Conservation (phyloP, 2,113 vertebrate species). For the Plectropomus leopardus region DNA sequence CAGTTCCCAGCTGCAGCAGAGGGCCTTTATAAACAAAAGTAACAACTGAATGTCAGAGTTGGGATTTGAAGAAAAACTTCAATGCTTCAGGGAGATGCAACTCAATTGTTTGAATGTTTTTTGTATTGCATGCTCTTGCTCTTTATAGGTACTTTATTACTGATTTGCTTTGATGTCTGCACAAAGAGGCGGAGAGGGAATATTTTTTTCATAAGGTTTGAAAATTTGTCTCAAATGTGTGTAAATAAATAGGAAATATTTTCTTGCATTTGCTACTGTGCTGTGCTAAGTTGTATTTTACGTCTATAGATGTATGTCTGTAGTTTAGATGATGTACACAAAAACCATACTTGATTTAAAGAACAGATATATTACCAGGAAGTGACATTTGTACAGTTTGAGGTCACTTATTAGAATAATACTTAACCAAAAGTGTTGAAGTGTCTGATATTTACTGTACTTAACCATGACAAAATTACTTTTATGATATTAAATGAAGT, state of each 20-base stretch:
- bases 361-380: no score
- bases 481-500: no score
- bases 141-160: neutral
- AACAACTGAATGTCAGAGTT: slow-evolving; percentile 61
- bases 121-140: neutral
- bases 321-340: no score
- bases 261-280: neutral
- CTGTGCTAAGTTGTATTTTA: neutral
- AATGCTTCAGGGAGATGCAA: slow-evolving; percentile 45
- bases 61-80: slow-evolving; percentile 43
- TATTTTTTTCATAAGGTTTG: neutral
- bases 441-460: no score
- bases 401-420: no score
- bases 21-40: slow-evolving; percentile 61
- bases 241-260: neutral
- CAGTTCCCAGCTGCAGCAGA: slow-evolving; percentile 58
- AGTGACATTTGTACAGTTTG: no score
- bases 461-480: no score
- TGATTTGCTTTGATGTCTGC: neutral
- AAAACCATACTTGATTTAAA: no score
- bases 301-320: neutral
- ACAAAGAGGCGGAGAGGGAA: neutral
- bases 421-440: no score
- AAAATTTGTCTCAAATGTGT: slow-evolving; percentile 1
- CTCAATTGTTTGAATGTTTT: slow-evolving; percentile 12